Percentiles rank a stretch among this genome's conserved stretches.
Conservation (phyloP, 2,797 vertebrate species). For the Sebastes vulpes region DNA sequence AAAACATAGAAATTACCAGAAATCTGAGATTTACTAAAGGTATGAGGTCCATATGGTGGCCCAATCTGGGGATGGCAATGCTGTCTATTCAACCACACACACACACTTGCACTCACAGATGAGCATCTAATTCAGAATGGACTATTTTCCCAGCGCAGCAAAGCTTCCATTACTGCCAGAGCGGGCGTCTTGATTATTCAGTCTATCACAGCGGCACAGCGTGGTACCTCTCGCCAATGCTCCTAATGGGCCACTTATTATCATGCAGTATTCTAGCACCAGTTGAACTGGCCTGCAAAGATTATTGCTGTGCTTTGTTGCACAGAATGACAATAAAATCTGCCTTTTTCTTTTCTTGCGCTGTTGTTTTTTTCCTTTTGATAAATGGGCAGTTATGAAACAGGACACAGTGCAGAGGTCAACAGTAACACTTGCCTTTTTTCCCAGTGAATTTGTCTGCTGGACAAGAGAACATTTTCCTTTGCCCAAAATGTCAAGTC, state of each 20-base stretch:
- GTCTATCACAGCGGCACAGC: conserved; percentile 48
- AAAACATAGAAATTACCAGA: background rate
- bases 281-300: conserved; percentile 35
- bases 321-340: conserved; percentile 40
- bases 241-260: conserved; percentile 67
- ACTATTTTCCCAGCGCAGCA: conserved; percentile 42
- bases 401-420: background rate
- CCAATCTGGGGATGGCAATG: background rate
- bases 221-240: conserved; percentile 33
- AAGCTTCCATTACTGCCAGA: conserved; percentile 56
- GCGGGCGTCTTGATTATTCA: conserved; percentile 60
- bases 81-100: conserved; percentile 2
- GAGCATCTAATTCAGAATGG: conserved; percentile 28
- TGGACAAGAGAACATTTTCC: background rate
- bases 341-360: background rate
- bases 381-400: conserved; percentile 12
- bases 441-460: background rate
- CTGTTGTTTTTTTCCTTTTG: conserved; percentile 20
- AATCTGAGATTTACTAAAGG: background rate
- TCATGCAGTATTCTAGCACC: conserved; percentile 43
- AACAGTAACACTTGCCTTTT: background rate
- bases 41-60: conserved; percentile 1
- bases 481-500: background rate
- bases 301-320: conserved; percentile 36
- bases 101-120: conserved; percentile 21